phyloP scores from a whole-genome alignment of 2,797 vertebrate genomes.

The Pitangus sulphuratus region DNA sequence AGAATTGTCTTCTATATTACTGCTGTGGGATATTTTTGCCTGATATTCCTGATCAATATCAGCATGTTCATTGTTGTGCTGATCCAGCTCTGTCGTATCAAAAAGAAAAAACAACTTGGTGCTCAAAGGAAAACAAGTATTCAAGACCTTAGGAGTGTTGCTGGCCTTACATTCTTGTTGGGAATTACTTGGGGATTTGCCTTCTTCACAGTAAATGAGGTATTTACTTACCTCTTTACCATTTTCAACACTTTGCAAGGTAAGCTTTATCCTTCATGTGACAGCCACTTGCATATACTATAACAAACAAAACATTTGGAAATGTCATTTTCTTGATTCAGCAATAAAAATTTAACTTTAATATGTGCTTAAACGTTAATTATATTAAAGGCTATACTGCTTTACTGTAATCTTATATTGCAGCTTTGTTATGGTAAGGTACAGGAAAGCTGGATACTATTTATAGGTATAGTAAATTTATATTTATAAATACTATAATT shows the following conservation, averaged over 20 bases:
- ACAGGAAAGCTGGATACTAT: neutral
- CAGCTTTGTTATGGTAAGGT: neutral
- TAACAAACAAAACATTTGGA: neutral
- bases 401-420: neutral
- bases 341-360: neutral
- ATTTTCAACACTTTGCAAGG: slow-evolving; percentile 95
- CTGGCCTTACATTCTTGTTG: slow-evolving; percentile 88
- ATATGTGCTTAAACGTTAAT: neutral
- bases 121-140: slow-evolving; percentile 83
- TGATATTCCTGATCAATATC: slow-evolving; percentile 87
- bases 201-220: slow-evolving; percentile 88
- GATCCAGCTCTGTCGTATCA: slow-evolving; percentile 91
- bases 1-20: slow-evolving; percentile 87
- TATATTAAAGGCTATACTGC: neutral
- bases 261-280: slow-evolving; percentile 57
- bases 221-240: slow-evolving; percentile 91
- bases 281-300: neutral
- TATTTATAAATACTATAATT: neutral
- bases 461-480: neutral
- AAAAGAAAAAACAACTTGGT: slow-evolving; percentile 92
- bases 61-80: slow-evolving; percentile 92
- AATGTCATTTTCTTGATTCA: neutral
- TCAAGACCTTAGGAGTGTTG: slow-evolving; percentile 87
- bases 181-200: slow-evolving; percentile 97
- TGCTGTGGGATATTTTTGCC: slow-evolving; percentile 91